Evolutionary conservation across 2,888 invertebrate genomes (phyloP).

Genomic region (Tillus elongatus): DNA sequence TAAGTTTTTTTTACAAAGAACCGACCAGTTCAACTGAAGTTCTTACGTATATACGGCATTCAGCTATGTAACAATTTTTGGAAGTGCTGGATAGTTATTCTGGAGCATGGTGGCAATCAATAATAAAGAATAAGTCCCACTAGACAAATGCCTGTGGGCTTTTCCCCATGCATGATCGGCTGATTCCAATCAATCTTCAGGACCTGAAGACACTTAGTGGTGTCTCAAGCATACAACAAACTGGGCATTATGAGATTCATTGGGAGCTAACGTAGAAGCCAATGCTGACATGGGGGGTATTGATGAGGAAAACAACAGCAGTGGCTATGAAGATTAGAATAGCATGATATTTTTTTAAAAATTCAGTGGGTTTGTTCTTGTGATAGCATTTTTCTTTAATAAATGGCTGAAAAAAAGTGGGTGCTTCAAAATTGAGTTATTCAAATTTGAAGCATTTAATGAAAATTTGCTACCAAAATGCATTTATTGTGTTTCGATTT

Average conservation of each 20-base stretch:
- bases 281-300: slow-evolving; percentile 1
- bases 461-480: too few species aligned
- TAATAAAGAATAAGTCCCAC: neutral
- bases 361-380: too few species aligned
- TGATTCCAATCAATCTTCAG: slow-evolving; percentile 4
- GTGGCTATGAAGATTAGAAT: slow-evolving; percentile 2
- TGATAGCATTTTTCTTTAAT: too few species aligned
- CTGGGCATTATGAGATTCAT: slow-evolving; percentile 5
- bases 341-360: neutral
- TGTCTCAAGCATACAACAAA: slow-evolving; percentile 4
- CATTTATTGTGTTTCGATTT: too few species aligned
- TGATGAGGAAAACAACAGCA: slow-evolving; percentile 3
- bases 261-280: slow-evolving; percentile 2
- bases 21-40: slow-evolving; percentile 6
- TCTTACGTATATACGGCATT: slow-evolving; percentile 5
- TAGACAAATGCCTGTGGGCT: neutral
- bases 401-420: too few species aligned
- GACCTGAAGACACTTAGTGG: slow-evolving; percentile 4
- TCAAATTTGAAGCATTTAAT: too few species aligned
- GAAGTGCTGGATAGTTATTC: slow-evolving; percentile 5
- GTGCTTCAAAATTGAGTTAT: too few species aligned
- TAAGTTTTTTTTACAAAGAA: slow-evolving; percentile 5
- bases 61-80: slow-evolving; percentile 5
- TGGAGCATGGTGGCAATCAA: slow-evolving; percentile 8
- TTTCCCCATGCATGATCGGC: neutral